Conservation (phyloP, 1,140 invertebrate genomes). For the Kradibia gibbosae region DNA sequence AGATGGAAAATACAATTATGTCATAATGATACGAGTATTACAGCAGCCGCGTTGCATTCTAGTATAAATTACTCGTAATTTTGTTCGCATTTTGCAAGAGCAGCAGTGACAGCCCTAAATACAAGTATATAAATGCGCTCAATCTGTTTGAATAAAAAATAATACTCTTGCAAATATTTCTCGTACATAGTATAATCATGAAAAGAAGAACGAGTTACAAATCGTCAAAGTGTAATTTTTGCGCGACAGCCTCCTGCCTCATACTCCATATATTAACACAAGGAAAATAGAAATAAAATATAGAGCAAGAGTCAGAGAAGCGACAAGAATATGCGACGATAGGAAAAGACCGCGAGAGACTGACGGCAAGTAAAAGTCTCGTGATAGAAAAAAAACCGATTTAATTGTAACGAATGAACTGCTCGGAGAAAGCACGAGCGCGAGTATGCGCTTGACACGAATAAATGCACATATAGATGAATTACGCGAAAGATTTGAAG, state of each 20-base stretch:
- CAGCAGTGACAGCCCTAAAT: not conserved
- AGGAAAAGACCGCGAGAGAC: not conserved
- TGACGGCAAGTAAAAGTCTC: not conserved
- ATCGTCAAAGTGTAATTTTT: not conserved
- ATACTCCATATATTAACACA: not conserved
- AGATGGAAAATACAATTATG: not conserved
- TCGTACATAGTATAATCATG: not conserved
- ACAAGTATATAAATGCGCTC: not conserved
- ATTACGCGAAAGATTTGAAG: slow-evolving; percentile 28
- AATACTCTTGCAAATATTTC: slow-evolving; percentile 8
- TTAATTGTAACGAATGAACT: slow-evolving; percentile 31
- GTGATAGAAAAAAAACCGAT: slow-evolving; percentile 18
- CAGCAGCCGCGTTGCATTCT: not conserved
- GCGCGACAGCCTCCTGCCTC: not conserved
- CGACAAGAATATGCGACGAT: not conserved
- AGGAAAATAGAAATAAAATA: not conserved
- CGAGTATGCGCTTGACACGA: not conserved
- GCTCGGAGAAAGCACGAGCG: slow-evolving; percentile 7
- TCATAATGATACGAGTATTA: not conserved
- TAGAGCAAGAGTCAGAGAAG: not conserved
- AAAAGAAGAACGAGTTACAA: not conserved
- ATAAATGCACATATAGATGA: slow-evolving; percentile 28
- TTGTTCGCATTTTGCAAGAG: not conserved
- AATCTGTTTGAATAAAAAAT: not conserved
- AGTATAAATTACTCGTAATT: slow-evolving; percentile 4